Evolutionary conservation across 1,140 invertebrate species (phyloP), one percentile per base, ranked within the genome.

Genomic region (Drosophila teissieri): DNA sequence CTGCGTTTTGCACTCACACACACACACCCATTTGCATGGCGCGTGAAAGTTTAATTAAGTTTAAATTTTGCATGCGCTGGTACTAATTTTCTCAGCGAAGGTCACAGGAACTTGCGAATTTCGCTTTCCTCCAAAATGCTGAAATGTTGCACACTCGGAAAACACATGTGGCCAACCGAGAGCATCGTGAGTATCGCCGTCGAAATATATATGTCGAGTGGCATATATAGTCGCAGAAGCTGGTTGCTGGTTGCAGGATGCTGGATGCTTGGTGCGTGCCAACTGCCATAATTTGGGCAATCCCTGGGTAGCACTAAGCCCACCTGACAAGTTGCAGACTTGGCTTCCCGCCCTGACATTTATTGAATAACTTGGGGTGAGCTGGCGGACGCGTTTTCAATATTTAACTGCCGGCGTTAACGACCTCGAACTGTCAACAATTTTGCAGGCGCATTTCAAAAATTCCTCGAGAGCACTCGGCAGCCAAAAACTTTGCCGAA

Each of bases 281-380:
- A 49, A 80, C 57, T 49, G 49, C 64, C 61, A 64, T 80, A 89
- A 89, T 89, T 89, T 89, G 77, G 84, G 56, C 69, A 89, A 81
- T 86, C 60, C 51, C 52, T 27, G 22, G 19, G 19, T 24, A 57
- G 45, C 60, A 31, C 56, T 45, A 65, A 84, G 34, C 63, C 69
- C 54, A 85, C 82, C 82, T 86, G 78, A 73, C 82, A 80, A 63
- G 61, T 54, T 70, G 48, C 69, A 76, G 70, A 57, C 62, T 44
- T 19, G 62, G 63, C 54, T 48, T 52, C 45, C 39, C 45, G 14
- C 36, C 44, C 49, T 76, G 81, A 89, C 84, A 84, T 88, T 89
- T 88, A 88, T 88, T 88, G 80, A 88, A 89, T 89, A 89, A 88
- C 76, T 88, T 89, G 68, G 67, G 48, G 37, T 62, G 54, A 64